Evolutionary conservation across 2,888 invertebrate species (phyloP).

Genomic region (Drosophila limbata): DNA sequence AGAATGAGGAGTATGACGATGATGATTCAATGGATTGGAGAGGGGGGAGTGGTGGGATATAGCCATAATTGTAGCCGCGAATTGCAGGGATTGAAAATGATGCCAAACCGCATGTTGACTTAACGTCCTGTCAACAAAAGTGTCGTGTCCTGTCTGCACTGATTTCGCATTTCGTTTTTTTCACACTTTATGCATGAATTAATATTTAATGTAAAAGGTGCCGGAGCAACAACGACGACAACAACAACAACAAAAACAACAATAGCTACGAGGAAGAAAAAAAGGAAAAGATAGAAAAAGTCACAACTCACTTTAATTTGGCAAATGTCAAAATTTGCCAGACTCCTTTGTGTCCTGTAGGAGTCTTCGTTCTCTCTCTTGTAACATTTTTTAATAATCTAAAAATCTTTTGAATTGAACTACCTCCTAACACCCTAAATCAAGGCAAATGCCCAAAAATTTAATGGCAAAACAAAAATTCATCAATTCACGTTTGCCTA

Average conservation of each 20-base stretch:
- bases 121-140: constrained; percentile 51
- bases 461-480: constrained; percentile 56
- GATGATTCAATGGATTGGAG: not conserved
- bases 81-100: constrained; percentile 30
- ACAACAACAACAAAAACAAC: constrained; percentile 7
- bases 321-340: constrained; percentile 67
- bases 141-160: constrained; percentile 42
- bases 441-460: constrained; percentile 30
- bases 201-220: constrained; percentile 70
- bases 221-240: constrained; percentile 29
- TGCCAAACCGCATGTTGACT: constrained; percentile 55
- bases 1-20: constrained; percentile 2
- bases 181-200: constrained; percentile 66
- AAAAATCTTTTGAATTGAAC: constrained; percentile 67
- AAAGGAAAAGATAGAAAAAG: constrained; percentile 29
- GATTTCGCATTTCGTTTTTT: constrained; percentile 49
- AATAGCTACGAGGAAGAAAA: constrained; percentile 1
- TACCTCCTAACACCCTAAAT: constrained; percentile 43
- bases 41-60: not conserved
- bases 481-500: constrained; percentile 56
- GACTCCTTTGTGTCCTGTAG: constrained; percentile 33
- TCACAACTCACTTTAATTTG: constrained; percentile 70
- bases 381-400: constrained; percentile 73
- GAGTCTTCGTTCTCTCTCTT: constrained; percentile 29
- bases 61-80: constrained; percentile 9